phyloP scores from a whole-genome alignment of 1,140 invertebrate species.

The Helicoverpa armigera region DNA sequence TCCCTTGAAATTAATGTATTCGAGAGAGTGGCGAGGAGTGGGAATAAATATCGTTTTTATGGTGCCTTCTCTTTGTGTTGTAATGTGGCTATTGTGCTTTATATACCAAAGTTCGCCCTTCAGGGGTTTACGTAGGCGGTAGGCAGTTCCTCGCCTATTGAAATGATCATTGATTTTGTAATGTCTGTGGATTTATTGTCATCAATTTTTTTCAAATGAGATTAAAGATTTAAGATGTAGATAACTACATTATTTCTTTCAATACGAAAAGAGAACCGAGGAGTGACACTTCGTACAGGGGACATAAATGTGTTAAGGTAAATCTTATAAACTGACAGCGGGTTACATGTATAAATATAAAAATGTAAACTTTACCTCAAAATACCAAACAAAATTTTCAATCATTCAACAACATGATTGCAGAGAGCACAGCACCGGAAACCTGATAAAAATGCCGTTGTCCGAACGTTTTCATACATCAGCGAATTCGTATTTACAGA shows the following conservation, averaged over 20 bases:
- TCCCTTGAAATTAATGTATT: neutral
- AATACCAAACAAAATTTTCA: constrained; percentile 3
- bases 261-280: too few species aligned
- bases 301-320: too few species aligned
- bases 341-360: neutral
- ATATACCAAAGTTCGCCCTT: neutral
- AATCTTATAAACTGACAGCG: too few species aligned
- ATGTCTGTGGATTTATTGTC: neutral
- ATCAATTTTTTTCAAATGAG: too few species aligned
- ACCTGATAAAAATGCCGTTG: constrained; percentile 27
- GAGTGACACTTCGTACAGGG: too few species aligned
- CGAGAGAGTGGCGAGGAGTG: neutral
- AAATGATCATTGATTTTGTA: neutral
- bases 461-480: constrained; percentile 33
- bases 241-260: too few species aligned
- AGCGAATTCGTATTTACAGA: constrained; percentile 10
- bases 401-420: constrained; percentile 24
- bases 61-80: neutral
- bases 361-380: neutral
- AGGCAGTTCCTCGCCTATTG: neutral
- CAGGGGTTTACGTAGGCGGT: neutral
- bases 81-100: constrained; percentile 16
- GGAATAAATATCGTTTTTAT: constrained; percentile 15
- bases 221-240: too few species aligned
- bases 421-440: neutral